Evolutionary conservation across 2,797 vertebrate species (phyloP).

Genomic region (Steatocranus sp.): DNA sequence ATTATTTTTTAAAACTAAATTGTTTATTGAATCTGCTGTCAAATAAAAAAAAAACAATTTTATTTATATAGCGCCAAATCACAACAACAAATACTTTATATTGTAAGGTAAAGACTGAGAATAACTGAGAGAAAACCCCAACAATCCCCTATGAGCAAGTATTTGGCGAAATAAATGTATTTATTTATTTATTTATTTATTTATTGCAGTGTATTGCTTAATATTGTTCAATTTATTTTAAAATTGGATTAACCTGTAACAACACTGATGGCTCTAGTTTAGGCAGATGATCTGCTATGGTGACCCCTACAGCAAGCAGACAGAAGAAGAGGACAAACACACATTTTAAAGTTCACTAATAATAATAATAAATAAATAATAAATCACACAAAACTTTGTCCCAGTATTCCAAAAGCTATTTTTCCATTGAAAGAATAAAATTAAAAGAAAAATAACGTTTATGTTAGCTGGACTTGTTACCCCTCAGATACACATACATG

Average conservation of each 20-base stretch:
- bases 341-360: background rate
- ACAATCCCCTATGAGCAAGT: background rate
- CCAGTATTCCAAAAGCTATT: background rate
- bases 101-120: background rate
- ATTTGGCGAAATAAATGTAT: accelerated
- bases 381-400: background rate
- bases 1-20: background rate
- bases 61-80: background rate
- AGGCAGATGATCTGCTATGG: background rate
- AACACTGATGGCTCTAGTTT: background rate
- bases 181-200: background rate
- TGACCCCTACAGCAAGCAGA: background rate
- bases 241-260: background rate
- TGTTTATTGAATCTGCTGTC: background rate
- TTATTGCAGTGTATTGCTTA: background rate
- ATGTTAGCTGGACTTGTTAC: background rate
- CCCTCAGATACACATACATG: background rate
- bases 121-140: background rate
- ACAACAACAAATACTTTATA: background rate
- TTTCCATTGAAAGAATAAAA: background rate
- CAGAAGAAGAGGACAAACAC: background rate
- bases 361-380: background rate
- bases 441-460: background rate
- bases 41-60: background rate
- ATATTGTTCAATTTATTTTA: background rate